phyloP scores from a whole-genome alignment of 2,888 invertebrate species.

The Eristalinus sepulchralis region DNA sequence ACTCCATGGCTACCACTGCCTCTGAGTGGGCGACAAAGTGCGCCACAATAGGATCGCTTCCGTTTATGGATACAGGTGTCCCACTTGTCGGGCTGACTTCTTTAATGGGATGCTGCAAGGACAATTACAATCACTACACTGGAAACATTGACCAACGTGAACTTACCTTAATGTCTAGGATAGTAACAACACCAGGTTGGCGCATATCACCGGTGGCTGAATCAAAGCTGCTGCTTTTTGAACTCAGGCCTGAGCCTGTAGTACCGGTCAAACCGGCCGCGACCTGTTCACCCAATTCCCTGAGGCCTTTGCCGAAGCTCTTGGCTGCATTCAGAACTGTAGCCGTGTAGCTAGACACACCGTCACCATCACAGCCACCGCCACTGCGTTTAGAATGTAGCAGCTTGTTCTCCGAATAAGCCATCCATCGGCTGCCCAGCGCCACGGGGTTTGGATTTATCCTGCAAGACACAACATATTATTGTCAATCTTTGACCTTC shows the following conservation, averaged over 20 bases:
- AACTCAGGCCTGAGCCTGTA: slow-evolving; percentile 78
- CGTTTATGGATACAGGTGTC: slow-evolving; percentile 77
- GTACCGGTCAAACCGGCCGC: slow-evolving; percentile 93
- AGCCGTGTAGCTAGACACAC: slow-evolving; percentile 94
- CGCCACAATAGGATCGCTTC: slow-evolving; percentile 89
- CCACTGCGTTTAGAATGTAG: slow-evolving; percentile 89
- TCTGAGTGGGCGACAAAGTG: slow-evolving; percentile 94
- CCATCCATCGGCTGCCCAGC: slow-evolving; percentile 91
- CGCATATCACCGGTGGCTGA: slow-evolving; percentile 82
- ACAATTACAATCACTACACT: not conserved
- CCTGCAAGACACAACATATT: slow-evolving; percentile 72
- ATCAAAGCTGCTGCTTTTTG: slow-evolving; percentile 82
- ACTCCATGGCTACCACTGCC: slow-evolving; percentile 93
- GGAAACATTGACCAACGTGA: not conserved
- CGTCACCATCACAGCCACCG: slow-evolving; percentile 92
- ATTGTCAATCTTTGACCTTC: not conserved
- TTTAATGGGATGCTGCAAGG: slow-evolving; percentile 77
- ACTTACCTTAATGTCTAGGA: slow-evolving; percentile 90
- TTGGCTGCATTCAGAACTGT: slow-evolving; percentile 97
- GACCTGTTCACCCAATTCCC: slow-evolving; percentile 94
- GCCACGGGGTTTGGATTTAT: slow-evolving; percentile 90
- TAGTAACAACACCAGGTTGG: slow-evolving; percentile 94
- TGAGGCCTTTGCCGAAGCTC: slow-evolving; percentile 93
- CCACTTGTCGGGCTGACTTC: slow-evolving; percentile 80
- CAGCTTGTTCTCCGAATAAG: slow-evolving; percentile 93